A percentile compares a stretch with the other conserved stretches of the same genome.
phyloP scores from a whole-genome alignment of 2,888 invertebrate species.

The Labia minor region DNA sequence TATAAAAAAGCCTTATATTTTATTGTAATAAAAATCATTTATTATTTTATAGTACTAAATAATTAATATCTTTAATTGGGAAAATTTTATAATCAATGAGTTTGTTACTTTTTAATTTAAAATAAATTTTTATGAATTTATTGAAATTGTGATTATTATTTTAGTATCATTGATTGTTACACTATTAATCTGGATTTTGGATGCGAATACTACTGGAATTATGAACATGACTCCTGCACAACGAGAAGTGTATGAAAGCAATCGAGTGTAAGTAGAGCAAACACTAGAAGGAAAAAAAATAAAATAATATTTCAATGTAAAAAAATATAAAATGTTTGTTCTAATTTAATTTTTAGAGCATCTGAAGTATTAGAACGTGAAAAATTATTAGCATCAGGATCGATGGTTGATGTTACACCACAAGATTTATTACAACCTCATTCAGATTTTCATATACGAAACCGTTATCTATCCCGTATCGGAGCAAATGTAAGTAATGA shows the following conservation, averaged over 20 bases:
- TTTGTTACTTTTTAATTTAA: no score
- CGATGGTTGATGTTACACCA: slow-evolving; percentile 39
- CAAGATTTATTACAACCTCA: slow-evolving; percentile 41
- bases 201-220: slow-evolving; percentile 54
- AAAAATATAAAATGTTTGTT: slow-evolving; percentile 16
- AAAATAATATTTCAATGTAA: no score
- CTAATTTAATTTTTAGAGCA: slow-evolving; percentile 31
- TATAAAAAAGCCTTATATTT: neutral
- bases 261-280: slow-evolving; percentile 34
- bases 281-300: no score
- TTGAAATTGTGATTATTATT: no score
- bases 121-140: no score
- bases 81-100: no score
- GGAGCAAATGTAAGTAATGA: slow-evolving; percentile 44
- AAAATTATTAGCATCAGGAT: slow-evolving; percentile 41
- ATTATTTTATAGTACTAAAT: no score
- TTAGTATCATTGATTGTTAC: slow-evolving; percentile 64
- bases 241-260: slow-evolving; percentile 40
- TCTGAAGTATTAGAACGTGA: slow-evolving; percentile 43
- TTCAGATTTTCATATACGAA: slow-evolving; percentile 48
- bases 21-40: no score
- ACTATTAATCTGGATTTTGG: slow-evolving; percentile 59
- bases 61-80: no score
- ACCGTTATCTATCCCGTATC: slow-evolving; percentile 48
- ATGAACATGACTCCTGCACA: slow-evolving; percentile 60